A percentile compares a stretch with the other conserved stretches of the same genome.
These are phyloP conservation scores for Champsocephalus esox DNA, from an alignment of 2,797 vertebrate species.

Conservation along the genomic window DNA sequence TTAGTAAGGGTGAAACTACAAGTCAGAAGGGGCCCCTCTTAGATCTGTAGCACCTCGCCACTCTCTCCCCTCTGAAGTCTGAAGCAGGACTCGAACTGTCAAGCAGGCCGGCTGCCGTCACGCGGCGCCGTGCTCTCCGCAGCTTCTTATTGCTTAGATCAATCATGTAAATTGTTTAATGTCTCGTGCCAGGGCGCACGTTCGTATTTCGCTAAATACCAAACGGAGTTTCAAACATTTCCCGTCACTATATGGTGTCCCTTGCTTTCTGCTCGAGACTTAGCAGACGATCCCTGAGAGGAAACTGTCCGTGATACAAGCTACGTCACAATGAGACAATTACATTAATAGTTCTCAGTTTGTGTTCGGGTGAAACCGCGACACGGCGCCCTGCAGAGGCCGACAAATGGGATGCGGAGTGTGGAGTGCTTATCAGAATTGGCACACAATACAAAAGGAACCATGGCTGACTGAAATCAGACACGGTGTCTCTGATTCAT, in stretches of 20 bases:
- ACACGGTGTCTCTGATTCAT: neutral
- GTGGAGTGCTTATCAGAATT: neutral
- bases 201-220: constrained; percentile 24
- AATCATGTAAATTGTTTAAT: constrained; percentile 61
- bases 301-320: constrained; percentile 8
- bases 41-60: constrained; percentile 18
- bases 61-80: constrained; percentile 20
- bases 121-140: constrained; percentile 5
- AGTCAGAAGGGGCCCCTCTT: constrained; percentile 8
- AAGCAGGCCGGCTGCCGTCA: constrained; percentile 36
- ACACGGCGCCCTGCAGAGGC: constrained; percentile 39
- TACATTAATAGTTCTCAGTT: constrained; percentile 27
- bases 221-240: constrained; percentile 26
- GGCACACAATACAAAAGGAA: neutral
- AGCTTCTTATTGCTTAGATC: constrained; percentile 47
- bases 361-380: constrained; percentile 5
- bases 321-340: constrained; percentile 18
- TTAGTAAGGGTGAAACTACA: neutral
- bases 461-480: neutral
- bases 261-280: neutral
- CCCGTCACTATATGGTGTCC: neutral
- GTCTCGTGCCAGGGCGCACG: constrained; percentile 41
- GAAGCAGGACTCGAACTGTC: constrained; percentile 35
- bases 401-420: neutral
- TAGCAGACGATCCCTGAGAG: constrained; percentile 8